Evolutionary conservation across 2,113 vertebrate genomes (phyloP).

Genomic region (Erpornis zantholeuca): DNA sequence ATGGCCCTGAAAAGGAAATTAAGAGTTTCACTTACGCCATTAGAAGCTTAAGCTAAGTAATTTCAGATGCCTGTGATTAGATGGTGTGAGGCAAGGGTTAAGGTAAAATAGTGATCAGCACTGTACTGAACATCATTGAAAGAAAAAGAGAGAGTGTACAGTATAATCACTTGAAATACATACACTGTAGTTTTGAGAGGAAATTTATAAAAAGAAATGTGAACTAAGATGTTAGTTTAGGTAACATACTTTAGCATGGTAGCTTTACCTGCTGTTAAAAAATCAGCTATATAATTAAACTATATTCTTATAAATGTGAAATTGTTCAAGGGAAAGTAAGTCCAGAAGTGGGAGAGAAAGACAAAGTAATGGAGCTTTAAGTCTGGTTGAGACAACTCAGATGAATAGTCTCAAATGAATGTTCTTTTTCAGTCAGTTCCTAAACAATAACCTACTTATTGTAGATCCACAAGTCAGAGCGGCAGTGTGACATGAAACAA

Average conservation of each 20-base stretch:
- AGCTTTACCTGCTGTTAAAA: background rate
- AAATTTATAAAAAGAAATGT: background rate
- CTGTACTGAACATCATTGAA: background rate
- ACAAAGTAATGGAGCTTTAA: background rate
- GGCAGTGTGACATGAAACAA: background rate
- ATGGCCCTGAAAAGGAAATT: background rate
- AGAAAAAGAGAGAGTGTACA: background rate
- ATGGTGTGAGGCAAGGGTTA: fast-evolving
- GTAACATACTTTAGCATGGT: background rate
- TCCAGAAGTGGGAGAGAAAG: background rate
- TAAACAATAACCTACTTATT: background rate
- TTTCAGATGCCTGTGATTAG: background rate
- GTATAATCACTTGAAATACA: background rate
- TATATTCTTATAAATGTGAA: background rate
- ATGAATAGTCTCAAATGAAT: background rate
- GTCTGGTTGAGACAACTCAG: background rate
- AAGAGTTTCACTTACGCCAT: background rate
- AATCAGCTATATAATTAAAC: background rate
- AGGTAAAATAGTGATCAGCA: background rate
- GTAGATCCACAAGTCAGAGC: background rate
- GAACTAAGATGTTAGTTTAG: background rate
- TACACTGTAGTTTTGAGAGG: background rate
- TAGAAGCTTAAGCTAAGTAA: background rate
- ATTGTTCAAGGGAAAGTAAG: background rate
- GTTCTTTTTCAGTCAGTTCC: background rate